Evolutionary conservation across 1,140 invertebrate genomes (phyloP), one percentile per base, ranked within the genome.

Genomic region (Zaprionus taronus): DNA sequence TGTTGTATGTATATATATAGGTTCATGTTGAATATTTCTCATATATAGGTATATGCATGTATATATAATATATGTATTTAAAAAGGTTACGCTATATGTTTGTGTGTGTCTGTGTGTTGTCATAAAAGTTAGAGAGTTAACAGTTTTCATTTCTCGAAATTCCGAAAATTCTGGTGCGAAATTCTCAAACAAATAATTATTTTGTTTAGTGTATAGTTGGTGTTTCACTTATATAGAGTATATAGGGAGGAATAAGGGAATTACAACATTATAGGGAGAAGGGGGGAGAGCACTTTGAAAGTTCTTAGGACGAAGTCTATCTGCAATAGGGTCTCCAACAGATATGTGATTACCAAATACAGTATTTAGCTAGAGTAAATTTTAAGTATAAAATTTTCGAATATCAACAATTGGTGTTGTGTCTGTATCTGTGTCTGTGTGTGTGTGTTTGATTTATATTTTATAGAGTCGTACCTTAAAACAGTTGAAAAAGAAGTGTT

Each of bases 381-480:
- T 82, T 57, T 71, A 65, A 69, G 63, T 76, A 83, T 90, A 68
- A 77, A 73, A 87, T 69, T 79, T 79, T 90, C 72, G 84, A 84
- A 81, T 87, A 79, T 87, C 79, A 91, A 87, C 83, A 91, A 91
- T 91, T 91, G 87, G 83, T 91, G 87, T 91, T 90, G 70, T 66
- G 20, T 57, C 53, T 67, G 61, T 28, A 51, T 57, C 67, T 62
- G 61, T n/a, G 20, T 20, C 20, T 72, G 65, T 62, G 49, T 79
- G 76, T 56, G 64, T 49, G 3, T 11, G 17, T n/a, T 28, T 28
- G 6, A 28, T 28, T 28, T 31, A 31, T 2, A 47, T 78, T 80
- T 57, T 55, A 41, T 38, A 58, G 41, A 72, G 64, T 73, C 41
- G 26, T 61, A 41, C 57, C 49, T 69, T 72, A 79, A 78, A 68